A percentile compares a stretch with the other conserved stretches of the same genome.
Conservation (phyloP, 2,888 invertebrate species). For the Drosophila robusta region DNA sequence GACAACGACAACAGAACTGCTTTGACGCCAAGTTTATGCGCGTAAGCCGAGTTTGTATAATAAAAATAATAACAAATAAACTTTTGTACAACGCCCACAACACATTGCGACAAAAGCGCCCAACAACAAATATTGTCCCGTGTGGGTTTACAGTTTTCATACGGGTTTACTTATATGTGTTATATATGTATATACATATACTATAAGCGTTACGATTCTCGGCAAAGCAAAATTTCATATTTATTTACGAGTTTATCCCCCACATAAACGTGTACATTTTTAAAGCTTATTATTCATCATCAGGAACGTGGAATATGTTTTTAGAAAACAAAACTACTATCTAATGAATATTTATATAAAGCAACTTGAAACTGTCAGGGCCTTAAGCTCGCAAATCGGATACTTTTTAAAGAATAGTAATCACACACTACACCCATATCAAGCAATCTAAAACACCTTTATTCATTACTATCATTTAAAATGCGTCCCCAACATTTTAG, state of each 20-base stretch:
- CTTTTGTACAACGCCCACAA: slow-evolving; percentile 60
- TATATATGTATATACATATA: neutral
- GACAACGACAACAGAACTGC: slow-evolving; percentile 26
- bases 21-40: slow-evolving; percentile 46
- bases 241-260: slow-evolving; percentile 8
- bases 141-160: slow-evolving; percentile 33
- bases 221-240: slow-evolving; percentile 12
- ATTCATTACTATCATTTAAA: neutral
- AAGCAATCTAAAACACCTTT: neutral
- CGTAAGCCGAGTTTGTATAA: neutral
- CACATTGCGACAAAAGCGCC: slow-evolving; percentile 24
- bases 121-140: slow-evolving; percentile 15
- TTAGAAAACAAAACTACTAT: neutral
- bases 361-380: too few species aligned
- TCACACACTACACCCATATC: neutral
- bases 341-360: neutral
- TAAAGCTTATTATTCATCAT: slow-evolving; percentile 5
- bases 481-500: slow-evolving; percentile 6
- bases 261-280: slow-evolving; percentile 1
- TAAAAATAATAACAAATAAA: slow-evolving; percentile 57
- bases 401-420: too few species aligned
- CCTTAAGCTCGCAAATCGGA: too few species aligned
- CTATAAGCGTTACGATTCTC: neutral
- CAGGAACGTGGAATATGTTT: slow-evolving; percentile 2
- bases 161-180: slow-evolving; percentile 8